These are phyloP conservation scores for Parazoanthus darwini DNA, from an alignment of 92 coral and sea anemone genomes.

Conservation along the genomic window DNA sequence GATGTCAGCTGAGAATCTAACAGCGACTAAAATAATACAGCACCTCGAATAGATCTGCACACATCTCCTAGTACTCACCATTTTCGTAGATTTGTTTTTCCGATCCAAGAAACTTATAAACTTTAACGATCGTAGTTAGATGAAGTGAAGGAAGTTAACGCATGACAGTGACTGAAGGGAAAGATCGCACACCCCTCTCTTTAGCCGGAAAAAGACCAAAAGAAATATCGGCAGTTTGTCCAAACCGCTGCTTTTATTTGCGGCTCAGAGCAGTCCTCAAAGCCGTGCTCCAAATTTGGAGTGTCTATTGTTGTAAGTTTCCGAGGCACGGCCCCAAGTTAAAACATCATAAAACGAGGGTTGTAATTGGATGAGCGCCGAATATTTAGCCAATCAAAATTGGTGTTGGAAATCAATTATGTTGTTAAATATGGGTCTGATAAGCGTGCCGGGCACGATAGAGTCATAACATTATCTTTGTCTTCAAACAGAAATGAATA, in stretches of 20 bases:
- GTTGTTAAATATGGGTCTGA: constrained; percentile 42
- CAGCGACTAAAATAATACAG: background rate
- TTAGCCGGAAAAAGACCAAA: constrained; percentile 28
- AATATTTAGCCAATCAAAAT: constrained; percentile 25
- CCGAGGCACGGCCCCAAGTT: constrained; percentile 38
- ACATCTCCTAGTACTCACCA: constrained; percentile 1
- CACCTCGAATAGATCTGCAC: background rate
- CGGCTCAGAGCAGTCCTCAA: constrained; percentile 18
- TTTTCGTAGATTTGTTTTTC: background rate
- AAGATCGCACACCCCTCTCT: constrained; percentile 8
- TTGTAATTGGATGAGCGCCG: background rate
- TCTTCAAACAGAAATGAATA: background rate
- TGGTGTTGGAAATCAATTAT: background rate
- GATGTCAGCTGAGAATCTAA: constrained; percentile 25
- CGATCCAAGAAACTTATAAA: background rate
- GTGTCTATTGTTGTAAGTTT: constrained; percentile 25
- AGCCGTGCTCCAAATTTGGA: constrained; percentile 33
- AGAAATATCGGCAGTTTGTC: constrained; percentile 15
- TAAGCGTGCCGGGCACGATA: constrained; percentile 15
- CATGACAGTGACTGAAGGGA: background rate
- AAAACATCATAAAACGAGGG: background rate
- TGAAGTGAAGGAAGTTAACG: background rate
- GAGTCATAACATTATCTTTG: background rate
- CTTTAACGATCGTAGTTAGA: background rate
- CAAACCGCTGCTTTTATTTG: constrained; percentile 42